Conservation (phyloP, 2,113 vertebrate genomes). For the Melanostigma gelatinosum region DNA sequence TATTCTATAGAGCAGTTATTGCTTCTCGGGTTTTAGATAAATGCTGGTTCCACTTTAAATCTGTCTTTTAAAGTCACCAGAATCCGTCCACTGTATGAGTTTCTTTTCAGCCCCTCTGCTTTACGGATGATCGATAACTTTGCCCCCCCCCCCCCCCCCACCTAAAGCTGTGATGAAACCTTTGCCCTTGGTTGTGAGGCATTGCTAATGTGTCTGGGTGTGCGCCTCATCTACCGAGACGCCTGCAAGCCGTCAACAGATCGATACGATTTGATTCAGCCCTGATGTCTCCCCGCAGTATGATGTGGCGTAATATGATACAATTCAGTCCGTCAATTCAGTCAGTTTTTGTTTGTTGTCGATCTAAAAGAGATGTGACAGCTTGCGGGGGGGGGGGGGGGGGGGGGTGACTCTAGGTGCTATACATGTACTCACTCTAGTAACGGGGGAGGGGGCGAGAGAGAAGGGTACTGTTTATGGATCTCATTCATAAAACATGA, state of each 20-base stretch:
- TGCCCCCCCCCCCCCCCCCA: neutral
- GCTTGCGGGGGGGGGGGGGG: neutral
- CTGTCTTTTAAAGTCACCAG: neutral
- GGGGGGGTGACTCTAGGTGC: conserved; percentile 15
- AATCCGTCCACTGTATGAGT: neutral
- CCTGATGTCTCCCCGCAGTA: conserved; percentile 24
- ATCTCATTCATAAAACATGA: conserved; percentile 45
- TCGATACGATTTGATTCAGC: conserved; percentile 53
- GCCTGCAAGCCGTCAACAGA: conserved; percentile 53
- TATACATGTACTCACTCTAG: neutral
- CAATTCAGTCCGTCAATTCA: too few species aligned
- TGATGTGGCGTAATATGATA: conserved; percentile 35
- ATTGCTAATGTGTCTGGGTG: conserved; percentile 25
- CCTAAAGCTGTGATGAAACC: conserved; percentile 39
- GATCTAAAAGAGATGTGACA: conserved; percentile 8
- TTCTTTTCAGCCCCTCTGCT: neutral
- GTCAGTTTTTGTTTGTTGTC: conserved; percentile 4
- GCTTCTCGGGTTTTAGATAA: neutral
- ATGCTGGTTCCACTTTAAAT: neutral
- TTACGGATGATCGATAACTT: conserved; percentile 20
- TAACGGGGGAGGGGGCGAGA: neutral
- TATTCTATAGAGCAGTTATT: neutral
- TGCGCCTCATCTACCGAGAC: conserved; percentile 35
- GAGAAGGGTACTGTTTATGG: neutral
- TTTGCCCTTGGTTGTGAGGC: conserved; percentile 48